Evolutionary conservation across 64 coral and sea anemone species (phyloP).

Genomic region (Montipora sp.): DNA sequence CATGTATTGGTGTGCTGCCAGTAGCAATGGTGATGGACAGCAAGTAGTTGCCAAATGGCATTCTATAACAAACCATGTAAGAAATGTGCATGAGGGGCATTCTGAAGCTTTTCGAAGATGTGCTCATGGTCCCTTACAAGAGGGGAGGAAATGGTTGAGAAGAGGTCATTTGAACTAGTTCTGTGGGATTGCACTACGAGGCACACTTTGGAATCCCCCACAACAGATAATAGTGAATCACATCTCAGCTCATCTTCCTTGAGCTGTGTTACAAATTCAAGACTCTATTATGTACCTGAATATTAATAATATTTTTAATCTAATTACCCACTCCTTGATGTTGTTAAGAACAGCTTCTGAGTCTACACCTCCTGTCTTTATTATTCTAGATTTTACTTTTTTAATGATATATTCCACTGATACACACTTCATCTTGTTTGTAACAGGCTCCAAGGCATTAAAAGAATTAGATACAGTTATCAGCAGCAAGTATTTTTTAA

Average conservation of each 20-base stretch:
- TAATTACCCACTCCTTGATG: too few relatives aligned
- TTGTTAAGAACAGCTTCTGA: too few relatives aligned
- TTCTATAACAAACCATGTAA: slow-evolving; percentile 32
- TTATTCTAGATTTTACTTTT: too few relatives aligned
- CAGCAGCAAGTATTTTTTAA: slow-evolving; percentile 39
- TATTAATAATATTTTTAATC: too few relatives aligned
- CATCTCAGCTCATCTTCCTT: too few relatives aligned
- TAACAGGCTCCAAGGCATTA: slow-evolving; percentile 41
- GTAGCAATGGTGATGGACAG: slow-evolving; percentile 31
- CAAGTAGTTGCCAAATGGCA: slow-evolving; percentile 37
- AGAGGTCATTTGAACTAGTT: background rate
- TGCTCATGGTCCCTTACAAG: slow-evolving; percentile 25
- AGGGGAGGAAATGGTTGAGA: slow-evolving; percentile 37
- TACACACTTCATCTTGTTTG: background rate
- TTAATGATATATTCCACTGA: too few relatives aligned
- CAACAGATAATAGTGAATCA: too few relatives aligned
- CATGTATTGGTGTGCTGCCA: slow-evolving; percentile 68
- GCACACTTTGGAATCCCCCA: too few relatives aligned
- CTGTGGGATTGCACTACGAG: background rate
- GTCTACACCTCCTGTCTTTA: too few relatives aligned
- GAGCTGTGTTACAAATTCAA: too few relatives aligned
- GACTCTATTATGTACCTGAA: too few relatives aligned
- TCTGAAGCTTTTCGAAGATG: background rate
- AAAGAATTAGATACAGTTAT: slow-evolving; percentile 19
- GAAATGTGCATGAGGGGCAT: background rate